Evolutionary conservation across 1,140 invertebrate species (phyloP).

Genomic region (Bactericera cockerelli): DNA sequence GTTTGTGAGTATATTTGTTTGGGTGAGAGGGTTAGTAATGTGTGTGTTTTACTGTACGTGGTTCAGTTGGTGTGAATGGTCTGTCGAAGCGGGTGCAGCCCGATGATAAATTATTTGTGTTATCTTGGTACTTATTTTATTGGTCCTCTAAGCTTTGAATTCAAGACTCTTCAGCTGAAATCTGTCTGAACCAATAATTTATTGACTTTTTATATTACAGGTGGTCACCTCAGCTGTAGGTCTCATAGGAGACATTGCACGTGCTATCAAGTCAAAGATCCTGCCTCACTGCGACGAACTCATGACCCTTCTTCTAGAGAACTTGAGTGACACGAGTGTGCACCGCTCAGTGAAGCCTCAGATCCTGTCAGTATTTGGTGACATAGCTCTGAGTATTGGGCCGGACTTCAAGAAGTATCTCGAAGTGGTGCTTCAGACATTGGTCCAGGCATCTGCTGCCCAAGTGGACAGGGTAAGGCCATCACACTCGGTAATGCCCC

Average conservation of each 20-base stretch:
- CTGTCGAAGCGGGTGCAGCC: too few relatives aligned
- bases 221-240: constrained; percentile 88
- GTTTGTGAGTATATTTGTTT: too few relatives aligned
- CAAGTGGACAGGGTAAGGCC: constrained; percentile 69
- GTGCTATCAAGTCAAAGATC: constrained; percentile 69
- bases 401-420: constrained; percentile 86
- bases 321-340: constrained; percentile 69
- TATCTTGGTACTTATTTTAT: too few relatives aligned
- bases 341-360: constrained; percentile 90
- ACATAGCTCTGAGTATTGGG: constrained; percentile 87
- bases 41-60: too few relatives aligned
- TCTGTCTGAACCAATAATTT: too few relatives aligned
- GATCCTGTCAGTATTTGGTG: constrained; percentile 89
- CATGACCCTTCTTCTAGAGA: constrained; percentile 76
- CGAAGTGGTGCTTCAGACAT: constrained; percentile 72
- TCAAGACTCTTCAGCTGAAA: too few relatives aligned
- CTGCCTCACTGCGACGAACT: constrained; percentile 90
- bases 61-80: too few relatives aligned
- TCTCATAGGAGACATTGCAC: constrained; percentile 83
- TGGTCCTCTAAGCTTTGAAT: too few relatives aligned
- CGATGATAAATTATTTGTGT: too few relatives aligned
- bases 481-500: too few relatives aligned
- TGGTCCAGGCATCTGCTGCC: constrained; percentile 79
- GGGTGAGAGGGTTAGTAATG: too few relatives aligned
- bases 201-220: too few relatives aligned